These are phyloP conservation scores for Gobius niger DNA, from an alignment of 2,113 vertebrate species.

Conservation along the genomic window DNA sequence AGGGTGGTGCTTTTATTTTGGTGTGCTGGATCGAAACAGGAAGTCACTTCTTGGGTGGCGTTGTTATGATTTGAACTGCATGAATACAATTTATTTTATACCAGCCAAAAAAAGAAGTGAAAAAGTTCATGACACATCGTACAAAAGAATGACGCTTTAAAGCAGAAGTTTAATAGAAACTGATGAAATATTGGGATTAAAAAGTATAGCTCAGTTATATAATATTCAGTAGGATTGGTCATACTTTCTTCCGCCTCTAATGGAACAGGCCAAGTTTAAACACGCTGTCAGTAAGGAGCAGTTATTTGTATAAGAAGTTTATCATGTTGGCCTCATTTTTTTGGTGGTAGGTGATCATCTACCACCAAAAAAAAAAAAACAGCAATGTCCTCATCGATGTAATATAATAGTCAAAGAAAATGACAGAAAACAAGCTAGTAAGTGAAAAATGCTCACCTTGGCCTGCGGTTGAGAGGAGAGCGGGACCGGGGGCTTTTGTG, in stretches of 20 bases:
- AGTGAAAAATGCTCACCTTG: conserved; percentile 79
- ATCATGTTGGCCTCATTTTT: neutral
- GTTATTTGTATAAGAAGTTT: neutral
- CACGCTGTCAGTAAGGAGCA: neutral
- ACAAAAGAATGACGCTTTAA: too few relatives aligned
- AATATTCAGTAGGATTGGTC: too few relatives aligned
- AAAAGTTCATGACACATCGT: too few relatives aligned
- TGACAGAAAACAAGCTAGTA: conserved; percentile 26
- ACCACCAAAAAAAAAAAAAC: neutral
- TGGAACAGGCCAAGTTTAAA: neutral
- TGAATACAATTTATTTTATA: too few relatives aligned
- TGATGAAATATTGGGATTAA: too few relatives aligned
- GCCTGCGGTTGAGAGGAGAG: conserved; percentile 86
- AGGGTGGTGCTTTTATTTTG: too few relatives aligned
- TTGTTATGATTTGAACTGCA: too few relatives aligned
- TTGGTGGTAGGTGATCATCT: neutral
- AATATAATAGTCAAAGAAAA: conserved; percentile 14
- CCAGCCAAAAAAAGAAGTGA: too few relatives aligned
- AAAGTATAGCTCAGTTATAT: too few relatives aligned
- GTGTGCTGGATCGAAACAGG: too few relatives aligned
- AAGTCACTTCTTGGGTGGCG: too few relatives aligned
- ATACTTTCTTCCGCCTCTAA: neutral
- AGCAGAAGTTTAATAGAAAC: too few relatives aligned
- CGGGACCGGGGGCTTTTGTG: conserved; percentile 81
- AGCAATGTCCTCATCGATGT: conserved; percentile 16